These are phyloP conservation scores for Plusia festucae DNA, from an alignment of 2,888 invertebrate species.

Conservation along the genomic window DNA sequence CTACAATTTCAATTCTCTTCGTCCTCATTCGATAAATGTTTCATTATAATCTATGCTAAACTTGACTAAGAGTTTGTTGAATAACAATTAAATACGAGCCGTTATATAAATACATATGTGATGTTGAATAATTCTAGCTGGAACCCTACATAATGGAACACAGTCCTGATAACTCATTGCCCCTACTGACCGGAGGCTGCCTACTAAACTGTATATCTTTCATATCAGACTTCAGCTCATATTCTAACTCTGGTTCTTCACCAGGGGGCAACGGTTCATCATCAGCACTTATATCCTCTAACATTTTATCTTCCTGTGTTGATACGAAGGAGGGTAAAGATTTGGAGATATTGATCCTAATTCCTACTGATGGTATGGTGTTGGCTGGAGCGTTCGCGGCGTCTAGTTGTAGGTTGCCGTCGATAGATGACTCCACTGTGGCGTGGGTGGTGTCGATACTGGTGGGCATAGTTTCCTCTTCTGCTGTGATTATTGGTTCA, in stretches of 20 bases:
- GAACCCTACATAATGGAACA: constrained; percentile 94
- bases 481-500: constrained; percentile 87
- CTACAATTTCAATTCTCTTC: constrained; percentile 20
- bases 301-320: constrained; percentile 62
- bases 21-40: not conserved
- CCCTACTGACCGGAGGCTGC: constrained; percentile 92
- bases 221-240: constrained; percentile 91
- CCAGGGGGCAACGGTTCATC: constrained; percentile 90
- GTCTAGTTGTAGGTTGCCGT: constrained; percentile 93
- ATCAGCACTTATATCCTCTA: constrained; percentile 78
- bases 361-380: constrained; percentile 87
- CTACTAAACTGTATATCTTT: constrained; percentile 91
- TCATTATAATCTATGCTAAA: not conserved
- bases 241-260: constrained; percentile 87
- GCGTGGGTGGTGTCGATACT: constrained; percentile 87
- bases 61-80: constrained; percentile 8
- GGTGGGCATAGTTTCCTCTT: constrained; percentile 74
- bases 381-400: constrained; percentile 81
- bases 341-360: constrained; percentile 95
- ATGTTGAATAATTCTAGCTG: not conserved
- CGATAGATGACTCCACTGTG: constrained; percentile 91
- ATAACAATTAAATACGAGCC: not conserved
- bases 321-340: constrained; percentile 77
- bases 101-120: not conserved
- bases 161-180: constrained; percentile 94